Evolutionary conservation across 2,113 vertebrate species (phyloP).

Genomic region (Cryptomyrus ogoouensis): DNA sequence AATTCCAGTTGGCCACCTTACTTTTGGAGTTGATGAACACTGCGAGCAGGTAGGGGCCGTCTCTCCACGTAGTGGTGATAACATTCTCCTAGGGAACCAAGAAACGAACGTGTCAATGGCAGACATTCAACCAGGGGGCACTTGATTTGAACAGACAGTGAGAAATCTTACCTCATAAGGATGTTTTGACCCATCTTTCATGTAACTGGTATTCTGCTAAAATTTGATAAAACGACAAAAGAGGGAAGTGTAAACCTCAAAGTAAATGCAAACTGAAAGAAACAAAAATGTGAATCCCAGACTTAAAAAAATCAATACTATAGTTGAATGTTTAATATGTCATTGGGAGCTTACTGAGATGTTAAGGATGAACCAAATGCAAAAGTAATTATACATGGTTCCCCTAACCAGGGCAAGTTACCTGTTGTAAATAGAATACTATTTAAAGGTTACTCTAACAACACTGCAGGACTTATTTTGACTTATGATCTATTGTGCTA

Average conservation of each 20-base stretch:
- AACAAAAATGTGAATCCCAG: not conserved
- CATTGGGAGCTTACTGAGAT: not conserved
- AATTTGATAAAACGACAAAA: not conserved
- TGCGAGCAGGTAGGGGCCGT: constrained; percentile 76
- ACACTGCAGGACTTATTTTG: not conserved
- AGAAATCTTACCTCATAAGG: constrained; percentile 18
- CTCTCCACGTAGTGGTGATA: constrained; percentile 71
- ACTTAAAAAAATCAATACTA: not conserved
- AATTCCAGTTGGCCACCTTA: constrained; percentile 62
- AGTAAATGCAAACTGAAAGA: not conserved
- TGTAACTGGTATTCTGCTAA: constrained; percentile 42
- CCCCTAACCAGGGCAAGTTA: not conserved
- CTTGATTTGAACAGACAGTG: not conserved
- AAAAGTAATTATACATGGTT: not conserved
- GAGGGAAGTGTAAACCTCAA: not conserved
- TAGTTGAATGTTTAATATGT: not conserved
- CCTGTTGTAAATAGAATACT: not conserved
- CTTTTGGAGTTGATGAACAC: constrained; percentile 57
- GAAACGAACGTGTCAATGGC: not conserved
- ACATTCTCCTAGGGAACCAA: constrained; percentile 44
- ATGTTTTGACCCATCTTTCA: constrained; percentile 43
- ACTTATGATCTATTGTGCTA: not conserved
- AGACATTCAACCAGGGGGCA: not conserved
- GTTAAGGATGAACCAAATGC: not conserved
- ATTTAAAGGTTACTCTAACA: not conserved